Conservation (phyloP, 2,888 invertebrate genomes). For the Germaria angustata region DNA sequence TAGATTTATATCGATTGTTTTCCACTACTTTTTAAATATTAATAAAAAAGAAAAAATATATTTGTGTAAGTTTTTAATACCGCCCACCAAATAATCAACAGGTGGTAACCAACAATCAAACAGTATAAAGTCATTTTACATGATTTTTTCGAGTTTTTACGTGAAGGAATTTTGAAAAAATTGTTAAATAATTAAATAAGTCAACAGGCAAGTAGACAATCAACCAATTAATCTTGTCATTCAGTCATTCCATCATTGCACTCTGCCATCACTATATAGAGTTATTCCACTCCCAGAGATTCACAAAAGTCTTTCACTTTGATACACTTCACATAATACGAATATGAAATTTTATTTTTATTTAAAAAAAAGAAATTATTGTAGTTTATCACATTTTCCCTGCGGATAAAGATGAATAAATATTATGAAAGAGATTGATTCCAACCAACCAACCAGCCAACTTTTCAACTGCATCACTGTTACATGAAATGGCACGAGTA, state of each 20-base stretch:
- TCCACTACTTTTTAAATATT: constrained; percentile 38
- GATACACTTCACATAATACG: constrained; percentile 62
- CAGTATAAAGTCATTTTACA: constrained; percentile 36
- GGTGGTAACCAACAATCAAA: constrained; percentile 44
- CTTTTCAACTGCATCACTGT: neutral
- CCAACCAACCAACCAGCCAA: neutral
- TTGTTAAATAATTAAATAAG: constrained; percentile 21
- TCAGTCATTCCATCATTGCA: constrained; percentile 20
- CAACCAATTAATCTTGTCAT: neutral
- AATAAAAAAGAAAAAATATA: constrained; percentile 26
- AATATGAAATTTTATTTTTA: constrained; percentile 40
- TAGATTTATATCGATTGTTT: constrained; percentile 6
- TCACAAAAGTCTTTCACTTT: constrained; percentile 37
- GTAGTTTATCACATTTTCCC: constrained; percentile 9
- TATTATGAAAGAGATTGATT: constrained; percentile 9
- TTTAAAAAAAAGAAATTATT: too few species aligned
- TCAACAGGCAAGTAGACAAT: neutral
- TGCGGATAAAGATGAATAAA: constrained; percentile 16
- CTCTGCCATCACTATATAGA: constrained; percentile 6
- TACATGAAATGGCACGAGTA: neutral
- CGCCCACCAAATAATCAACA: constrained; percentile 6
- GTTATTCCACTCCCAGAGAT: neutral
- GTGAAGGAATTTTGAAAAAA: constrained; percentile 23
- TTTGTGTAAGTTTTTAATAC: neutral
- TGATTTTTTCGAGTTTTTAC: constrained; percentile 24